Evolutionary conservation across 2,888 invertebrate genomes (phyloP), one percentile per base, ranked within the genome.

Genomic region (Lycophotia porphyrea): DNA sequence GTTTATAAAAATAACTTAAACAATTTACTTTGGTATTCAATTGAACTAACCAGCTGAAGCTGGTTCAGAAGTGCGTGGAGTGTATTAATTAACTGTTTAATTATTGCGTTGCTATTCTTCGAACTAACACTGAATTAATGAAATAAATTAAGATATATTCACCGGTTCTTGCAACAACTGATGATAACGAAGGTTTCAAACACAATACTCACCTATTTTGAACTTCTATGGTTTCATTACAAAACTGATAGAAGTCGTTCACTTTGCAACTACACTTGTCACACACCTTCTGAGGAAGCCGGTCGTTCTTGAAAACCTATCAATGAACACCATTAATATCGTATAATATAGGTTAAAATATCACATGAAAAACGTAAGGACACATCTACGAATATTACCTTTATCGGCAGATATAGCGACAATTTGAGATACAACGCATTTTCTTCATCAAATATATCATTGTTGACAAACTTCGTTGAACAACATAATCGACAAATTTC

Each of bases 211-310:
- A 96, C 94, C 97, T 97, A 84, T 97, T 97, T 89, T 98, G 98
- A 58, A 97, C 97, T 92, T 97, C 97, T 18, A 97, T 97, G 70
- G 97, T 97, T 88, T 97, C 97, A 90, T 97, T 98, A 95, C 97
- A 97, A 93, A 98, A 98, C 92, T 97, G 97, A 93, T 98, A 98
- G 88, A 97, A 96, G 92, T 97, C 97, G 90, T 98, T 98, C 90
- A 98, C 97, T 96, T 97, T 98, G 91, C 97, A 97, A 92, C 97
- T 97, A 92, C 98, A 98, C 84, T 97, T 97, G 92, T 97, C 97
- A 91, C 98, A 98, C 88, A 98, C 97, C 92, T 97, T 97, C 93
- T 98, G 97, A 71, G 98, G 98, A 89, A 98, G 95, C 90, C 96
- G 97, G 92, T 98, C 98, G 87, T 97, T 97, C 90, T 96, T 97